phyloP scores from a whole-genome alignment of 2,113 vertebrate genomes.

The cat (Felis catus) region F.catus_Fca126_mat1.0 CM031417.1:53116501-53117000 shows the following conservation, averaged over 20 bases:
- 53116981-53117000: constrained; percentile 2
- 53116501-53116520: background rate
- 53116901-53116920: background rate
- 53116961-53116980: background rate
- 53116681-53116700: constrained; percentile 9
- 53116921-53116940: background rate
- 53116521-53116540: background rate
- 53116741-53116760: background rate
- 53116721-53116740: background rate
- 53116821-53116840: background rate
- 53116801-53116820: background rate
- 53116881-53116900: background rate
- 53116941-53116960: background rate
- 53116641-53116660: background rate
- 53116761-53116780: background rate
- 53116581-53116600: constrained; percentile 15
- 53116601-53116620: background rate
- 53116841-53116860: too few species aligned
- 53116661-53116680: background rate
- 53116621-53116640: background rate
- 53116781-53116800: background rate
- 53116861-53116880: background rate
- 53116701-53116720: constrained; percentile 29
- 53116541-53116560: constrained; percentile 39
- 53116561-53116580: constrained; percentile 48